phyloP scores from a whole-genome alignment of 2,797 vertebrate genomes.

The Aphelocoma californica region DNA sequence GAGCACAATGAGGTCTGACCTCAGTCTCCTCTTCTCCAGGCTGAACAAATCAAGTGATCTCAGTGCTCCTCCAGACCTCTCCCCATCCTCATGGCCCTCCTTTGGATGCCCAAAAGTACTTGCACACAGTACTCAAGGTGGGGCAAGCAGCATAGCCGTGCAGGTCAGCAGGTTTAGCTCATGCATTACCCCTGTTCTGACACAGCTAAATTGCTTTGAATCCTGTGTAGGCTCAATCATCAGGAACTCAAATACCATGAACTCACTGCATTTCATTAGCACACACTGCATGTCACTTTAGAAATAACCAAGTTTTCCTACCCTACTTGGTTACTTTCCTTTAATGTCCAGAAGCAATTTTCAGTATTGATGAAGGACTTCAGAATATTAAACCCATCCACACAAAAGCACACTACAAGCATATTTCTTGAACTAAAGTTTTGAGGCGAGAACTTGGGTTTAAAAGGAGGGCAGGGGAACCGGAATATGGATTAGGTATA shows the following conservation, averaged over 20 bases:
- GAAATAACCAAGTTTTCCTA: background rate
- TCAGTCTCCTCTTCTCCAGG: background rate
- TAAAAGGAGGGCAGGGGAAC: background rate
- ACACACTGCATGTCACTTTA: background rate
- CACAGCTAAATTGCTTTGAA: background rate
- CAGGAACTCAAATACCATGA: background rate
- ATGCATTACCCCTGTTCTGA: background rate
- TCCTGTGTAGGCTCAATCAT: background rate
- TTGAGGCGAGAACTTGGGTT: background rate
- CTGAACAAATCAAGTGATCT: background rate
- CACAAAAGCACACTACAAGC: background rate
- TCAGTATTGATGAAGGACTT: background rate
- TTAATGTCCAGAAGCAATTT: background rate
- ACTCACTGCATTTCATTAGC: background rate
- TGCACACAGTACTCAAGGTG: background rate
- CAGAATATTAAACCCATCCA: background rate
- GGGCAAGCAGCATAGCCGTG: background rate
- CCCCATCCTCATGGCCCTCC: background rate
- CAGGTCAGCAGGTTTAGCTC: background rate
- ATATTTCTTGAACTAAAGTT: background rate
- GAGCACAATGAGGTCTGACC: background rate
- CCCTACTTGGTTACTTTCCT: background rate
- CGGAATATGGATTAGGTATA: background rate
- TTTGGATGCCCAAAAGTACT: background rate
- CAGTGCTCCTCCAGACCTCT: background rate